phyloP scores from a whole-genome alignment of 1,140 invertebrate species.

The Sminthurides bifidus region DNA sequence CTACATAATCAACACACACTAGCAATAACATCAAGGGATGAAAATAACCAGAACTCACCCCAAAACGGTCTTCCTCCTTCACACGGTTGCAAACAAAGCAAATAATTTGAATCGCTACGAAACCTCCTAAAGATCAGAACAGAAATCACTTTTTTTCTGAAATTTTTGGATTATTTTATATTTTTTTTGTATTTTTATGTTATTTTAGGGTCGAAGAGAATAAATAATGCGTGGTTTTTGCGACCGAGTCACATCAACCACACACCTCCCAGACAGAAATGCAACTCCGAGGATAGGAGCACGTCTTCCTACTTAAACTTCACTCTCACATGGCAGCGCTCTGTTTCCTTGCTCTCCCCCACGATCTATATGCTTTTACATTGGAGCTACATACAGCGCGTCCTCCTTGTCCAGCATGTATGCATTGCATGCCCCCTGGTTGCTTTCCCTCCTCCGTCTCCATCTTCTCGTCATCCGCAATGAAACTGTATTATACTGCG shows the following conservation, averaged over 20 bases:
- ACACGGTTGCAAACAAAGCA: no score
- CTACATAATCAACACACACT: no score
- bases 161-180: slow-evolving; percentile 23
- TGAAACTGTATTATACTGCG: no score
- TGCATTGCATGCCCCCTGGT: no score
- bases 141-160: slow-evolving; percentile 25
- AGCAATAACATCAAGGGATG: background rate
- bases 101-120: slow-evolving; percentile 27
- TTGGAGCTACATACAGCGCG: background rate
- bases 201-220: slow-evolving; percentile 26
- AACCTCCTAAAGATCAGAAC: slow-evolving; percentile 23
- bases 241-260: slow-evolving; percentile 28
- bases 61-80: slow-evolving; percentile 7
- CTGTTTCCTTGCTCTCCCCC: background rate
- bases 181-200: slow-evolving; percentile 28
- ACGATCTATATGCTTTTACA: background rate
- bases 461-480: no score
- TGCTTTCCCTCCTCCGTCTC: no score
- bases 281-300: slow-evolving; percentile 18
- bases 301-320: background rate
- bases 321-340: no score
- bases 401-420: background rate
- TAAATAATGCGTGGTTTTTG: slow-evolving; percentile 27
- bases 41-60: background rate
- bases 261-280: slow-evolving; percentile 25